Evolutionary conservation across 1,140 invertebrate species (phyloP).

Genomic region (Drosophila mauritiana): DNA sequence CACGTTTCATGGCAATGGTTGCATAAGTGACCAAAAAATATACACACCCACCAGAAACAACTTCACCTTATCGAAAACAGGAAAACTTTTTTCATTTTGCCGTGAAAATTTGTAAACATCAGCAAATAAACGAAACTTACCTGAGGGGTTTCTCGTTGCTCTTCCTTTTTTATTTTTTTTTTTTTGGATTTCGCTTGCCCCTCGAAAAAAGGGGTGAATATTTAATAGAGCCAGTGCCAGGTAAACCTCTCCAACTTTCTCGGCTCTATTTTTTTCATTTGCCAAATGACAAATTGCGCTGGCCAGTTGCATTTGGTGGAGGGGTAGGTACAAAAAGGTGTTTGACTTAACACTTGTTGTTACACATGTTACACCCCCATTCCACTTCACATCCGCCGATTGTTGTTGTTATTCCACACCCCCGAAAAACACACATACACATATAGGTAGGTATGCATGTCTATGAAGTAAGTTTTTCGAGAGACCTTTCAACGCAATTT

Average conservation of each 20-base stretch:
- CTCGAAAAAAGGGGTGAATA: slow-evolving; percentile 71
- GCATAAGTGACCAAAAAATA: slow-evolving; percentile 26
- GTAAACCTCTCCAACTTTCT: slow-evolving; percentile 35
- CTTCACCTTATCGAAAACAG: slow-evolving; percentile 23
- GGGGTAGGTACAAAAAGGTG: slow-evolving; percentile 22
- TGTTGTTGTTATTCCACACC: slow-evolving; percentile 12
- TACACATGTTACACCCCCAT: slow-evolving; percentile 27
- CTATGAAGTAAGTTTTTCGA: slow-evolving; percentile 51
- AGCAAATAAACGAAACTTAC: slow-evolving; percentile 73
- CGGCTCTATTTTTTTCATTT: slow-evolving; percentile 30
- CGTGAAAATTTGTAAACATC: slow-evolving; percentile 83
- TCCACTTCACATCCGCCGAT: not conserved
- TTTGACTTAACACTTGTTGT: slow-evolving; percentile 75
- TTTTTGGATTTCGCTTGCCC: not conserved
- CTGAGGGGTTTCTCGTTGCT: not conserved
- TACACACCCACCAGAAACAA: slow-evolving; percentile 12
- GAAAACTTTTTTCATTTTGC: slow-evolving; percentile 78
- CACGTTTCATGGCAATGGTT: slow-evolving; percentile 32
- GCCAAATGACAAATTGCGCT: slow-evolving; percentile 74
- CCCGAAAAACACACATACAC: slow-evolving; percentile 7
- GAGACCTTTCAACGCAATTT: slow-evolving; percentile 76
- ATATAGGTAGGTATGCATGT: not conserved
- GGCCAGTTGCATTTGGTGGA: slow-evolving; percentile 9
- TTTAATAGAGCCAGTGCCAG: slow-evolving; percentile 65
- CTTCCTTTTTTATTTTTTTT: not conserved